A percentile compares a stretch with the other conserved stretches of the same genome.
phyloP scores from a whole-genome alignment of 2,888 invertebrate species.

The Melitaea athalia region DNA sequence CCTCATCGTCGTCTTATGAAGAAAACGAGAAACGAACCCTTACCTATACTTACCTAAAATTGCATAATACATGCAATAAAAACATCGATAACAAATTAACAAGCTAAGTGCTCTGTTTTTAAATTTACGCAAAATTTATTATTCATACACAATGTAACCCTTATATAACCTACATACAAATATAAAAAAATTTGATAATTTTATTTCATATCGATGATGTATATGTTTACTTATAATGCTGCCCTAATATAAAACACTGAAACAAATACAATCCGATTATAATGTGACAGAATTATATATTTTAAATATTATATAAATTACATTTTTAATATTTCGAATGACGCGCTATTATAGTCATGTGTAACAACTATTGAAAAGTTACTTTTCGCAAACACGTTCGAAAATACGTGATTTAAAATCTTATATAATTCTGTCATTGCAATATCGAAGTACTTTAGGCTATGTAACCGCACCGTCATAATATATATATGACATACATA shows the following conservation, averaged over 20 bases:
- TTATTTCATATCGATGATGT: not conserved
- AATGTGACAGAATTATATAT: not conserved
- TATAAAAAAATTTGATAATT: not conserved
- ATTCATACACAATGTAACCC: not conserved
- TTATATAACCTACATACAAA: not conserved
- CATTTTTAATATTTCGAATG: not conserved
- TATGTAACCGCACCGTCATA: not conserved
- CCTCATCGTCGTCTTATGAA: not conserved
- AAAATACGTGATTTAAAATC: too few relatives aligned
- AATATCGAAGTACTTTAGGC: not conserved
- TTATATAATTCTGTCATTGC: not conserved
- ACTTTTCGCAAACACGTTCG: too few relatives aligned
- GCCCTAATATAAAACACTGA: not conserved
- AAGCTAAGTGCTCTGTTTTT: not conserved
- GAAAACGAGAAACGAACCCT: not conserved
- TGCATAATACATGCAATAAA: not conserved
- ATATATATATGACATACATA: too few relatives aligned
- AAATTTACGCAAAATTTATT: not conserved
- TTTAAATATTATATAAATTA: not conserved
- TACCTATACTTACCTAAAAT: not conserved
- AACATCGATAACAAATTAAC: not conserved
- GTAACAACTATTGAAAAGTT: too few relatives aligned
- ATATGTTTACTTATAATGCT: constrained; percentile 4
- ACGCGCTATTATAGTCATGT: too few relatives aligned
- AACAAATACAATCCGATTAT: not conserved